Evolutionary conservation across 2,888 invertebrate genomes (phyloP), one percentile per base, ranked within the genome.

Genomic region (Drosophila paracracens): DNA sequence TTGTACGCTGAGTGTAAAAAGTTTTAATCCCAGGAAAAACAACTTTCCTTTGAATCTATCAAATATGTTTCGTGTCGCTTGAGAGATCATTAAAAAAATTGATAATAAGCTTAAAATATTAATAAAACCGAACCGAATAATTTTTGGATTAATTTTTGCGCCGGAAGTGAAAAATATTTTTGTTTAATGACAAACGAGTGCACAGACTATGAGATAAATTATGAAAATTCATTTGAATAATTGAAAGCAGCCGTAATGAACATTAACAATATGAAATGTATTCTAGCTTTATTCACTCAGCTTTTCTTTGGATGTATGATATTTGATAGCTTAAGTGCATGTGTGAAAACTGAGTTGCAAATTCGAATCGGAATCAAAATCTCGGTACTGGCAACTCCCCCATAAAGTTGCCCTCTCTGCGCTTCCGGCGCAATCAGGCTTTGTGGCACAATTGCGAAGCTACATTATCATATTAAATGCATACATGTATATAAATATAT

Each of bases 391-490:
- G 29, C 46, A 48, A 25, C 43, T 46, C 27, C 50, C 29, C 27
- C 38, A 46, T 4, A 25, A 40, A 21, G 43, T 46, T 38, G 35
- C n/a, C 13, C 53, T 29, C 50, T 43, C 33, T 40, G 62, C 56
- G 66, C 43, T 76, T 76, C 75, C 75, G 76, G 57, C 54, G 27
- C 50, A 59, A 66, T 59, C 48, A 76, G 56, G 27, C 35, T 48
- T 69, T 68, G 60, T 70, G 70, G 51, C 54, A 58, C 64, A 33
- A 58, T 57, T 60, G 70, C 60, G 33, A 70, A 58, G 38, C 50
- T 31, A 18, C n/a, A 76, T 66, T 59, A 62, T 31, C 76, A 56
- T 73, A 67, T 60, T 35, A 63, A 46, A 16, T 13, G 21, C 11
- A 27, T 53, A 68, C 48, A 63, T 40, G 50, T 10, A 35, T 57